These are phyloP conservation scores for Megalops atlanticus DNA, from an alignment of 2,113 vertebrate species.

Conservation along the genomic window DNA sequence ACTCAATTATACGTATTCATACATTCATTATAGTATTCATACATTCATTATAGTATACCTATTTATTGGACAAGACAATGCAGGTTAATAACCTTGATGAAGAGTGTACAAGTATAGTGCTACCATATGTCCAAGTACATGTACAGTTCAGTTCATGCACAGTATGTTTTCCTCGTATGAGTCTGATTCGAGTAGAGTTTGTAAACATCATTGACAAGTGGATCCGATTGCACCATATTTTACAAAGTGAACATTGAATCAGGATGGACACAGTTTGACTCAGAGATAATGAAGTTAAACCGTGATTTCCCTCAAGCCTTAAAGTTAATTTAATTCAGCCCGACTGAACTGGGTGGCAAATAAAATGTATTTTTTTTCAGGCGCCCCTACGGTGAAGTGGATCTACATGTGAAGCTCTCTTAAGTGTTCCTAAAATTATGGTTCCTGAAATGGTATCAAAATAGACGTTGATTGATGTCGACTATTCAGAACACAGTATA, in stretches of 20 bases:
- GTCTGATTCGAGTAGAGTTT: background rate
- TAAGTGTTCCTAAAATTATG: background rate
- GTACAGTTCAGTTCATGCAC: too few species aligned
- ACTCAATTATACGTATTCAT: background rate
- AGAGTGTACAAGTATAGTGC: too few species aligned
- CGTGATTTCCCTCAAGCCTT: constrained; percentile 3
- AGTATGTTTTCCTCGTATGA: background rate
- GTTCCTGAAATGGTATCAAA: background rate
- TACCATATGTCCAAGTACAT: too few species aligned
- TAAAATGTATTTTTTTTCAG: background rate
- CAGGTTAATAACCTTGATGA: background rate
- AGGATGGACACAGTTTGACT: background rate
- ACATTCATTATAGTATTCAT: background rate
- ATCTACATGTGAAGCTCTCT: background rate
- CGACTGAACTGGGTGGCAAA: background rate
- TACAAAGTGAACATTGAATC: background rate
- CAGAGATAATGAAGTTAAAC: constrained; percentile 9
- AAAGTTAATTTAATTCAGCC: constrained; percentile 11
- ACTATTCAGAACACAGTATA: background rate
- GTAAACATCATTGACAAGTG: background rate
- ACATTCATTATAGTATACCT: background rate
- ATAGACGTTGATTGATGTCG: background rate
- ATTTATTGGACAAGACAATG: background rate
- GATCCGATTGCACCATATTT: background rate
- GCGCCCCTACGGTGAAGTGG: background rate